Base-by-base conservation (phyloP, 2,888 invertebrate species). In the Chouioia cunea region DNA sequence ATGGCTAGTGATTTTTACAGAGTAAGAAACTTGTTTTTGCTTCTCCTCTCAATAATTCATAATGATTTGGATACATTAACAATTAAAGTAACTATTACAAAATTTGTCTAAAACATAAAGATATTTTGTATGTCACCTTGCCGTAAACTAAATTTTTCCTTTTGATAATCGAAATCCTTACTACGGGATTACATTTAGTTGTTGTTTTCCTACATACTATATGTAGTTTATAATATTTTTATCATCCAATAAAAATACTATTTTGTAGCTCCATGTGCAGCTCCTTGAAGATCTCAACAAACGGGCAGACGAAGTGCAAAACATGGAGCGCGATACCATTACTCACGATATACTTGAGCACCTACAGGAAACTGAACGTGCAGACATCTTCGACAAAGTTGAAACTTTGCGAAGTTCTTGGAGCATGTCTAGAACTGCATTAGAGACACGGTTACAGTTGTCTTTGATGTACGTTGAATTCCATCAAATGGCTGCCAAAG, bases 261-360 rank as follows among this genome's bases (percentile, higher is more conserved):
- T 8, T 73, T 18, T 1, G 36, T 88, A 91, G 78, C 87, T 92
- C 76, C 94, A 95, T 82, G 90, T 91, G 77, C 90, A 92, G 79
- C 85, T 94, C 59, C 89, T 92, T 78, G 90, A 89, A 79, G 93
- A 95, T 83, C 86, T 94, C 75, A 82, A 92, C 88, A 89, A 89
- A 76, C 91, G 91, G 83, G 91, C 90, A 48, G 89, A 89, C 75
- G 92, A 93, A 88, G 76, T 81, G 63, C 86, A 76, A 4, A 72
- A 74, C 36, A 63, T 91, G 59, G 88, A 90, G 74, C 65, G 75
- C 52, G 62, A 79, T 65, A 59, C 69, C 15, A 75, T 69, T 90
- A 91, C 56, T 63, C 88, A 88, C 52, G 76, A 68, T 4, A 88
- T 92, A 75, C 78, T 91, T 73, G 90, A 91, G 79, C 89, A 88